A percentile compares a stretch with the other conserved stretches of the same genome.
Evolutionary conservation across 2,797 vertebrate species (phyloP).

Genomic region (Pempheris klunzingeri): DNA sequence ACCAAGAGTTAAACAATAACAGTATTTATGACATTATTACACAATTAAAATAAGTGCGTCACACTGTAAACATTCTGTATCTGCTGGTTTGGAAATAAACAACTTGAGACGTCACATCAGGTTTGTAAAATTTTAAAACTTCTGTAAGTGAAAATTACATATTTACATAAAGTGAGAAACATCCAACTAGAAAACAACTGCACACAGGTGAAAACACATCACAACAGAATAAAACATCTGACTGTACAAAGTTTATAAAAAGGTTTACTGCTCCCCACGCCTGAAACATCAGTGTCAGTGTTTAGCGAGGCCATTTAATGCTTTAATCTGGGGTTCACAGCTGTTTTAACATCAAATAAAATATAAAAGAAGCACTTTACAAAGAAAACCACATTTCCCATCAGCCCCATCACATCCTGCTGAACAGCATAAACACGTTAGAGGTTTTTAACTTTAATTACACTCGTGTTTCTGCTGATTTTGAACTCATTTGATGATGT

Average conservation of each 20-base stretch:
- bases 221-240: not conserved
- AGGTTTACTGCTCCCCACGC: no score
- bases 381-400: slow-evolving; percentile 3
- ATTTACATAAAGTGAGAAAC: slow-evolving; percentile 1
- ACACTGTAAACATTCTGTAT: not conserved
- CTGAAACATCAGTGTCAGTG: no score
- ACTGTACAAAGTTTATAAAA: slow-evolving; percentile 6
- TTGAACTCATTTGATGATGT: not conserved
- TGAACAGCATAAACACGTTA: not conserved
- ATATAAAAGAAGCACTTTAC: not conserved
- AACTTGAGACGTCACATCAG: not conserved
- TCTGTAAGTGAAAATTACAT: slow-evolving; percentile 5
- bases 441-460: not conserved
- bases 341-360: not conserved
- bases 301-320: not conserved
- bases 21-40: no score
- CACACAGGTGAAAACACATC: not conserved
- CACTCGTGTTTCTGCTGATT: not conserved
- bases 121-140: not conserved
- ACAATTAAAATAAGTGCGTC: no score
- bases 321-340: not conserved
- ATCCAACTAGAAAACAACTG: not conserved
- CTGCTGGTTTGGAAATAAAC: not conserved
- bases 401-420: not conserved
- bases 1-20: no score